Base-by-base conservation (phyloP, 2,888 invertebrate genomes). In the Ferrisia virgata region DNA sequence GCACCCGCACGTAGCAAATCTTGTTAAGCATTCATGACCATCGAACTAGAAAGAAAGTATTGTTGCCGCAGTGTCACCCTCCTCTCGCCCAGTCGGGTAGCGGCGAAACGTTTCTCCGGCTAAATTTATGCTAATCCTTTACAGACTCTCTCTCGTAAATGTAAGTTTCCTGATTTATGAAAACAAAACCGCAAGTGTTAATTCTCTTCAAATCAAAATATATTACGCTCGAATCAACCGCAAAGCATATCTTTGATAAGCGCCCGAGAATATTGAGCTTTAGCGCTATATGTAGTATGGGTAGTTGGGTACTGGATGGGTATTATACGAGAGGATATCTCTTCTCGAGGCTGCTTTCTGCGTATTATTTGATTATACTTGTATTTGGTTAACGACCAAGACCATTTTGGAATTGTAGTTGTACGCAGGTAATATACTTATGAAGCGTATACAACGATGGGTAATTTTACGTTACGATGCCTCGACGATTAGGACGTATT, bases 1-100 rank as follows among this genome's bases (percentile, higher is more conserved):
- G 69, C 69, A 69, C 31, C 31, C 69, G 28, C 69, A 31, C 69
- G 69, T 33, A 69, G 22, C 69, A 5, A 76, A 76, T 76, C 72
- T 76, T 36, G 72, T 76, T 76, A 76, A 36, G 72, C 72, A 76
- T 76, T 76, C 72, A 76, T 76, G 72, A 76, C 72, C 72, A 76
- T 76, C 72, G 72, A 76, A 76, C 72, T 33, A 76, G 36, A 33
- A 76, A 33, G 72, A 36, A 64, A 76, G 33, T 76, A 76, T 76
- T 36, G 72, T 76, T 76, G 28, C 36, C 72, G 36, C 72, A 76
- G 15, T 31, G n/a, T 18, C n/a, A 47, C 18, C 47, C 18, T 47
- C 40, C 40, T 11, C 40, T 47, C 43, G 15, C 43, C 43, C 22
- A 9, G 8, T 8, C 53, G 1, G 3, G 4, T 18, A 22, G 22